A percentile compares a stretch with the other conserved stretches of the same genome.
phyloP scores from a whole-genome alignment of 2,113 vertebrate species.

The Poeciliopsis turrubarensis region DNA sequence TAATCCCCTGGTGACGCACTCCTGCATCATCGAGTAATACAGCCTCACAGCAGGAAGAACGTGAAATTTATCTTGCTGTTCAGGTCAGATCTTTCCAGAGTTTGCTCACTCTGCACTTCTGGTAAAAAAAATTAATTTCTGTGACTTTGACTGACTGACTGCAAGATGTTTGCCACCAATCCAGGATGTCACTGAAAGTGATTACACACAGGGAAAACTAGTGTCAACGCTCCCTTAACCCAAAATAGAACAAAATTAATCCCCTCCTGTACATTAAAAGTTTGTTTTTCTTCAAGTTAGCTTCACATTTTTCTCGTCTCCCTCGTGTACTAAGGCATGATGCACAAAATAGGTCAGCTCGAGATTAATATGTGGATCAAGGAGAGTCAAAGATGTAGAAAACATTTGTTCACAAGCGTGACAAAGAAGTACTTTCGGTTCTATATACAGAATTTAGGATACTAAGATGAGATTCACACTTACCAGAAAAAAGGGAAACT shows the following conservation, averaged over 20 bases:
- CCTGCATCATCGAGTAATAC: background rate
- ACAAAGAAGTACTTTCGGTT: background rate
- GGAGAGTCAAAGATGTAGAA: background rate
- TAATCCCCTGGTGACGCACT: background rate
- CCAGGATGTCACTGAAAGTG: background rate
- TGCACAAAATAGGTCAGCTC: slow-evolving; percentile 42
- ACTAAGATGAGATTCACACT: background rate
- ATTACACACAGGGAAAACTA: background rate
- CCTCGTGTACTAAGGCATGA: slow-evolving; percentile 21
- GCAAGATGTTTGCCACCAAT: background rate
- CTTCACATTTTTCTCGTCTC: slow-evolving; percentile 30
- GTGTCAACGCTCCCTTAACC: slow-evolving; percentile 11
- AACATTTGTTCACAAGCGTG: background rate
- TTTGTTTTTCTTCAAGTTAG: slow-evolving; percentile 30
- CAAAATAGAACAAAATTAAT: slow-evolving; percentile 8
- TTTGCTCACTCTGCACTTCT: background rate
- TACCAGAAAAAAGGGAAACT: slow-evolving; percentile 2
- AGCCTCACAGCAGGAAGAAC: background rate
- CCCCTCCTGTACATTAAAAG: slow-evolving; percentile 13
- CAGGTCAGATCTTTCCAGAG: background rate
- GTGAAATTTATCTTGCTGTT: slow-evolving; percentile 4
- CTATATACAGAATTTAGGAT: slow-evolving; percentile 1
- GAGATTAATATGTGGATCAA: slow-evolving; percentile 36
- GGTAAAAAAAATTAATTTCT: no score
- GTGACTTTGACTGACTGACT: background rate